Evolutionary conservation across 2,797 vertebrate genomes (phyloP).

Genomic region (Pteronotus mesoamericanus): DNA sequence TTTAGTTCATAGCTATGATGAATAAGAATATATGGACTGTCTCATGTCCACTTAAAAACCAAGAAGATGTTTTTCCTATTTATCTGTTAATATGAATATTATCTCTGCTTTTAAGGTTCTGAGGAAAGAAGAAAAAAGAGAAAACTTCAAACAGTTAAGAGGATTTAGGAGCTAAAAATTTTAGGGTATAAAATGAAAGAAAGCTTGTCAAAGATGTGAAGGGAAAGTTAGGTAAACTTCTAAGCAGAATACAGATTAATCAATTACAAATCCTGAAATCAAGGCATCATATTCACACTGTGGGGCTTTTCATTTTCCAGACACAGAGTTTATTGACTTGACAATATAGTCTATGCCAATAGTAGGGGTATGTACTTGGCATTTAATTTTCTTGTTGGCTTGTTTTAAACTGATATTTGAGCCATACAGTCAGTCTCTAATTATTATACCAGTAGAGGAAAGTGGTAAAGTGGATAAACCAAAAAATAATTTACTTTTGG

Average conservation of each 20-base stretch:
- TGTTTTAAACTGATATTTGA: not conserved
- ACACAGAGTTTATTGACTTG: not conserved
- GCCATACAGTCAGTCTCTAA: not conserved
- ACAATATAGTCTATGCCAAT: not conserved
- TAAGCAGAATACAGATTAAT: not conserved
- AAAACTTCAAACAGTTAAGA: not conserved
- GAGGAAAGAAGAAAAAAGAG: not conserved
- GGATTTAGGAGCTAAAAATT: not conserved
- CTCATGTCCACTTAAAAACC: not conserved
- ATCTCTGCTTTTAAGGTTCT: not conserved
- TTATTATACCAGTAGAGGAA: not conserved
- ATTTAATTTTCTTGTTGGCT: not conserved
- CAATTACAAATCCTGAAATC: not conserved
- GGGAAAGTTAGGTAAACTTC: not conserved
- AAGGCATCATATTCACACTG: not conserved
- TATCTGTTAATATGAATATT: not conserved
- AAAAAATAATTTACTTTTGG: not conserved
- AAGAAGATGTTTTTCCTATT: not conserved
- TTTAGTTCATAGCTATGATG: not conserved
- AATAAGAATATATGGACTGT: not conserved
- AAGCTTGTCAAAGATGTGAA: not conserved
- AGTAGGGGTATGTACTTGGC: not conserved
- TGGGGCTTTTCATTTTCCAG: not conserved
- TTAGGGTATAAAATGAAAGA: not conserved
- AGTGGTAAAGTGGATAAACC: not conserved